These are phyloP conservation scores for Thaleichthys pacificus DNA, from an alignment of 2,797 vertebrate genomes.

Conservation along the genomic window DNA sequence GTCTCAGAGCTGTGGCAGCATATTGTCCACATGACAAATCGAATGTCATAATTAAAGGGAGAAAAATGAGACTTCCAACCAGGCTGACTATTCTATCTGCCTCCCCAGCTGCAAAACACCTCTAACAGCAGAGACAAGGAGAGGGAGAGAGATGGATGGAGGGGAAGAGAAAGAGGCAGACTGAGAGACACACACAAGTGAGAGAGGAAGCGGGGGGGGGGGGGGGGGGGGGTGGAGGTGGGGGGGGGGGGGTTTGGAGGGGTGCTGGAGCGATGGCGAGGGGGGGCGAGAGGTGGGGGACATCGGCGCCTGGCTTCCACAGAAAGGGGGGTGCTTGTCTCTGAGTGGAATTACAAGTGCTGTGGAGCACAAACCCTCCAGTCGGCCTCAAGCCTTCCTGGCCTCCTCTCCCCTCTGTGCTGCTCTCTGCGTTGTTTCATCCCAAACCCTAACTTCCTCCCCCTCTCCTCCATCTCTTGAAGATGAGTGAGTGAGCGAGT, in stretches of 20 bases:
- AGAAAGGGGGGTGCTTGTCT: conserved; percentile 68
- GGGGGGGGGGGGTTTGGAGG: not conserved
- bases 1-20: conserved; percentile 35
- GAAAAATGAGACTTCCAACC: conserved; percentile 26
- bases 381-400: conserved; percentile 51
- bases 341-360: conserved; percentile 77
- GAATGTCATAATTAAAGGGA: conserved; percentile 48
- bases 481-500: conserved; percentile 8
- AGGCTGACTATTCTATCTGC: conserved; percentile 23
- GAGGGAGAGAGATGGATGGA: not conserved
- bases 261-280: not conserved
- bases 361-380: conserved; percentile 67
- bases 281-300: not conserved
- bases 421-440: conserved; percentile 19
- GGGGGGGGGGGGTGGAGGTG: not conserved
- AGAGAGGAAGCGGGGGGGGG: conserved; percentile 10
- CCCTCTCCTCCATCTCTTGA: not conserved
- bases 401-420: conserved; percentile 49
- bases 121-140: not conserved
- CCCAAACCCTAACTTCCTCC: conserved; percentile 16
- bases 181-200: not conserved
- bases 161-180: not conserved
- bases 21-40: conserved; percentile 57
- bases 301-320: conserved; percentile 42
- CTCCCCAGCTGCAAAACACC: not conserved